Evolutionary conservation across 2,113 vertebrate genomes (phyloP), one percentile per base, ranked within the genome.

Genomic region (Panurus biarmicus): DNA sequence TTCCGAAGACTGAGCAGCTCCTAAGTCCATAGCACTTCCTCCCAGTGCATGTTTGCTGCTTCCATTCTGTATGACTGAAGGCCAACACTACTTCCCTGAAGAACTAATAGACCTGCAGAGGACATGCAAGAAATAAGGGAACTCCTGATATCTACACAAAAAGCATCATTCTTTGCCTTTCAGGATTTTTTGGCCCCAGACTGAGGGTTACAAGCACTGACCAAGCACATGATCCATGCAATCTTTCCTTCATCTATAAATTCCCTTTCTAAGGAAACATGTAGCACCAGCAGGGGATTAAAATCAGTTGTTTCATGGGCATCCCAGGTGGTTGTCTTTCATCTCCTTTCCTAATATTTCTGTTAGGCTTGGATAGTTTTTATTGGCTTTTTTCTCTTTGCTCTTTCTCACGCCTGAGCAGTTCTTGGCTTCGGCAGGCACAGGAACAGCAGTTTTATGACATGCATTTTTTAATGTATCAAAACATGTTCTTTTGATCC

Each of bases 381-480:
- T 78, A 82, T 71, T 72, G 56, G 83, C 29, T n/a, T 92, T 85
- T 67, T 62, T 21, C 31, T 81, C 69, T 75, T 84, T 94, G 72
- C 83, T 78, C 45, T 91, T 85, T 70, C 71, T 70, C 62, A 83
- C 3, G 28, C 77, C 81, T 94, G 87, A 94, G 36, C 19, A 53
- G 67, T 50, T 94, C 89, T 87, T 72, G 62, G 81, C 71, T 95
- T 91, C 8, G 2, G 61, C 91, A 96, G 81, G 66, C 93, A 76
- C 29, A 87, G 38, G 62, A 87, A 45, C 77, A 87, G 80, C 40
- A 33, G 81, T 24, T 91, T 89, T 44, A 96, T 45, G 67, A 82
- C 84, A 91, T 54, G 54, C 70, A 82, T 69, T 90, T 92, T 91
- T 89, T 92, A 95, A 92, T 62, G 72, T 88, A 94, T 76, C 91